These are phyloP conservation scores for Elephas maximus DNA, from an alignment of 2,113 vertebrate genomes.

Conservation along the genomic window DNA sequence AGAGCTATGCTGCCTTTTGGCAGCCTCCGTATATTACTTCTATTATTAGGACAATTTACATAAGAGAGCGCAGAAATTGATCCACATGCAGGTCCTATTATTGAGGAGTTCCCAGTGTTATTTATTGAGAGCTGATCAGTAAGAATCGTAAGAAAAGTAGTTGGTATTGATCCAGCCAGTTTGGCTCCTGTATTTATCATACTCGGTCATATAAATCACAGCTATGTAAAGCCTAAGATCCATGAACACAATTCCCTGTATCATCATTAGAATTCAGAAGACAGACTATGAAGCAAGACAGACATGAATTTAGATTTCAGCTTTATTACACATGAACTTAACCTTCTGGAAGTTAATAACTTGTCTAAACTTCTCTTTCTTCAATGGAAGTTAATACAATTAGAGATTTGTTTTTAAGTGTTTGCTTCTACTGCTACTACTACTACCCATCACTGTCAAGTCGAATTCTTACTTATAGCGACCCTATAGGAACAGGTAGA, in stretches of 20 bases:
- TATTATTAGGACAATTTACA: neutral
- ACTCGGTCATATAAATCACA: constrained; percentile 37
- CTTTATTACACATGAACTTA: neutral
- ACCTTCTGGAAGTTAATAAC: neutral
- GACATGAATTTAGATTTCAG: constrained; percentile 54
- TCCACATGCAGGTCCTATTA: neutral
- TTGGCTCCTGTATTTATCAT: constrained; percentile 44
- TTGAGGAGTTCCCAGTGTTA: neutral
- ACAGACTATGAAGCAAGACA: constrained; percentile 10
- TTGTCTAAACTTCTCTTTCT: neutral
- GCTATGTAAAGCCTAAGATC: constrained; percentile 4
- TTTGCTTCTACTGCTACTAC: too few species aligned
- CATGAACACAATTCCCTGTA: neutral
- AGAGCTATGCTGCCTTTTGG: neutral
- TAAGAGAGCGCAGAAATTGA: neutral
- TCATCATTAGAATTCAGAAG: constrained; percentile 51
- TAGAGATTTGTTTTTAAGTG: neutral
- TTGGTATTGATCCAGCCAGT: constrained; percentile 42
- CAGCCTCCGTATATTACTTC: neutral
- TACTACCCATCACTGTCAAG: too few species aligned
- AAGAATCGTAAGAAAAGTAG: constrained; percentile 63
- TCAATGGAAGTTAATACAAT: neutral
- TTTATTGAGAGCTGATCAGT: constrained; percentile 42
- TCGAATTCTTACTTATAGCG: too few species aligned
- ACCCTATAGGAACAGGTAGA: too few species aligned